A percentile compares a stretch with the other conserved stretches of the same genome.
phyloP scores from a whole-genome alignment of 1,140 invertebrate genomes.

The Heliconius hermathena region DNA sequence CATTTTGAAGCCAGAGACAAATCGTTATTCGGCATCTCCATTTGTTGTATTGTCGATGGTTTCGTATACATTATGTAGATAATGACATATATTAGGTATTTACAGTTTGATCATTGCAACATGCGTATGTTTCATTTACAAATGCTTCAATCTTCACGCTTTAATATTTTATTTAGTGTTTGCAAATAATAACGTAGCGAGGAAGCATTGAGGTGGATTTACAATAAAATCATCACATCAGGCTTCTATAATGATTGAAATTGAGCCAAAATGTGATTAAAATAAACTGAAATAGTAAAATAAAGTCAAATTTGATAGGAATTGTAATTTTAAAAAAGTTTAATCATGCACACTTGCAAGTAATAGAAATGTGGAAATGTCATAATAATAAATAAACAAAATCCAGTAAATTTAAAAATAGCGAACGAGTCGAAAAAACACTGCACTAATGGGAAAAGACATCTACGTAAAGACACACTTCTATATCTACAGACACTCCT shows the following conservation, averaged over 20 bases:
- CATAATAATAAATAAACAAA: constrained; percentile 27
- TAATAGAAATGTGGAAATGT: constrained; percentile 18
- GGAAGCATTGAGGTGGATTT: constrained; percentile 55
- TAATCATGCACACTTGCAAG: constrained; percentile 49
- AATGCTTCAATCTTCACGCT: constrained; percentile 17
- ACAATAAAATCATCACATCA: constrained; percentile 55
- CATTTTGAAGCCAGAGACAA: constrained; percentile 49
- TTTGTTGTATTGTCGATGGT: not conserved
- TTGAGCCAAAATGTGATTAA: constrained; percentile 78
- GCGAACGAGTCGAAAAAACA: constrained; percentile 45
- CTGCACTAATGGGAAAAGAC: constrained; percentile 52
- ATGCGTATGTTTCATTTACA: constrained; percentile 25
- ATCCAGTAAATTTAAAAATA: constrained; percentile 47
- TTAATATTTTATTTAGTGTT: constrained; percentile 20
- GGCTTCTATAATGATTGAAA: constrained; percentile 65
- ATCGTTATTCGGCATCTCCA: constrained; percentile 29
- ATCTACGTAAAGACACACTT: constrained; percentile 59
- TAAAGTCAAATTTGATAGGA: constrained; percentile 27
- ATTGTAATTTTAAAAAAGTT: constrained; percentile 29
- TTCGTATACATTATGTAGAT: not conserved
- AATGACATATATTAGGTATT: constrained; percentile 11
- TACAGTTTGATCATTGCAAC: constrained; percentile 15
- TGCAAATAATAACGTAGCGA: constrained; percentile 35
- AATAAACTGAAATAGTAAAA: constrained; percentile 31
- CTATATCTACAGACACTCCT: constrained; percentile 66